Evolutionary conservation across 1,140 invertebrate genomes (phyloP), one percentile per base, ranked within the genome.

Genomic region (Leptinotarsa lineolata): DNA sequence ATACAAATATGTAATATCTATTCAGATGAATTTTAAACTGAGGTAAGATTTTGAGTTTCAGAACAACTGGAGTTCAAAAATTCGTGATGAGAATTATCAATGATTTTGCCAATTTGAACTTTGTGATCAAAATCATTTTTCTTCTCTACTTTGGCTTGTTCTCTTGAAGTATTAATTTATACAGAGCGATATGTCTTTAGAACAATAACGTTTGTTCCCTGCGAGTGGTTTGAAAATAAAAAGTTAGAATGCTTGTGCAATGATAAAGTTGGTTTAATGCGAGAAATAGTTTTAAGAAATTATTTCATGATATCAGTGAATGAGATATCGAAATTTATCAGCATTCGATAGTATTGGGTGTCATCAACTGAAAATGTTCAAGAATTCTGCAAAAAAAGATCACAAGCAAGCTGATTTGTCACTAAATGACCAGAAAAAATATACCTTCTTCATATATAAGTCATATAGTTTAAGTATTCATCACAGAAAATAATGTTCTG

Each of bases 251-350:
- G 58, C 54, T 59, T 59, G 54, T 59, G 54, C 54, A 59, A 59
- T 59, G 20, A n/a, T 59, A 59, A 12, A 59, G 54, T 30, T 30
- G 30, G 30, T 30, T 30, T 30, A 30, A 30, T 30, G 30, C 6
- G 8, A 30, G 30, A 30, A 59, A 59, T 5, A 69, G 44, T 54
- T 68, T 73, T 1, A 30, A 30, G 69, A 58, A 68, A 68, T 59
- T 73, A 18, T 72, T 72, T 72, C 68, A 4, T 72, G 58, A 44
- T 46, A 59, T 72, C 11, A 22, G 21, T 22, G 1, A 22, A 22
- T 22, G 21, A 22, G 21, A 22, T 22, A 22, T 2, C 46, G 18
- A 68, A 68, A 16, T 30, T 39, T 48, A 61, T 71, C 73, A 68
- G 20, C 18, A 48, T 46, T 68, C 18, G 4, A 22, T 22, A 22